Evolutionary conservation across 1,140 invertebrate species (phyloP).

Genomic region (Drosophila pectinifera): DNA sequence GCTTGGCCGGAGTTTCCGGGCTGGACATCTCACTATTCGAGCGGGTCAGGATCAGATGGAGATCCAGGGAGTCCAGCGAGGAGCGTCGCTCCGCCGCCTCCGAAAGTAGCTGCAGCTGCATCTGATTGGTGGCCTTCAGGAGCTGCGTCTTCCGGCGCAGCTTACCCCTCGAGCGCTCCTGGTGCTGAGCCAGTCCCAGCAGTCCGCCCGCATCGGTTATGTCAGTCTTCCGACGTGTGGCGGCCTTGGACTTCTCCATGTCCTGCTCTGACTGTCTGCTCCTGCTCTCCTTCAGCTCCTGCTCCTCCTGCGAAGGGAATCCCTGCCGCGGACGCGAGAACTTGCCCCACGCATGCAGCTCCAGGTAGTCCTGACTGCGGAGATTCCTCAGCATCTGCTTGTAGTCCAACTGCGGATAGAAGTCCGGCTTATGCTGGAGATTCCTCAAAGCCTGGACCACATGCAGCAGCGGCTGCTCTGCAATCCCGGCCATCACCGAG

Average conservation of each 20-base stretch:
- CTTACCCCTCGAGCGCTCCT: conserved; percentile 57
- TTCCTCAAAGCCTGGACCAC: conserved; percentile 88
- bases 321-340: conserved; percentile 41
- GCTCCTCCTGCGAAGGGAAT: background rate
- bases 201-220: conserved; percentile 59
- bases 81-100: conserved; percentile 46
- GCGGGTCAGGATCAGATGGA: conserved; percentile 71
- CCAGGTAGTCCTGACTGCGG: conserved; percentile 85
- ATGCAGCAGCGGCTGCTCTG: conserved; percentile 90
- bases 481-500: conserved; percentile 88
- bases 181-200: conserved; percentile 69
- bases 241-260: background rate
- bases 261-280: too few species aligned
- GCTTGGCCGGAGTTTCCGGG: background rate
- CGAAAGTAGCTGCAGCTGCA: conserved; percentile 53
- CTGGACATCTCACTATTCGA: background rate
- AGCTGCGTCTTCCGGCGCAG: conserved; percentile 65
- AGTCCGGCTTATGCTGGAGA: conserved; percentile 87
- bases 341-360: conserved; percentile 74
- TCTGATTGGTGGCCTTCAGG: conserved; percentile 75
- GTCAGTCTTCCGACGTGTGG: background rate
- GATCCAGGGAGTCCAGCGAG: conserved; percentile 79
- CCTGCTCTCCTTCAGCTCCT: background rate
- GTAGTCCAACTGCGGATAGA: conserved; percentile 89
- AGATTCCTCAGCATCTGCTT: conserved; percentile 88